A percentile compares a stretch with the other conserved stretches of the same genome.
Evolutionary conservation across 2,888 invertebrate species (phyloP).

Genomic region (Strigamia crassipes): DNA sequence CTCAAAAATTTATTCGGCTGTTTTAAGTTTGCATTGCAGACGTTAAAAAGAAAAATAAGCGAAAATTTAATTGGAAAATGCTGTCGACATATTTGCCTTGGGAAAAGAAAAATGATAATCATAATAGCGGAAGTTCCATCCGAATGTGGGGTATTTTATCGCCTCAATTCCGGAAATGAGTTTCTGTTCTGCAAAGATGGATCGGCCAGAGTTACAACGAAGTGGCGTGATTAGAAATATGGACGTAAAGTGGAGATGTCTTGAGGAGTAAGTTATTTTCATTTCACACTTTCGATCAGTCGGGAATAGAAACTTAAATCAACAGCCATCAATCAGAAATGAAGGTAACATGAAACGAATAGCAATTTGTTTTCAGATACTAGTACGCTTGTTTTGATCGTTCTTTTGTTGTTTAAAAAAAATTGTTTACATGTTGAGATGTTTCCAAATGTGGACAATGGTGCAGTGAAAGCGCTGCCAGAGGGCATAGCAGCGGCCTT

Average conservation of each 20-base stretch:
- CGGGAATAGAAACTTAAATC: not conserved
- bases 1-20: not conserved
- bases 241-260: not conserved
- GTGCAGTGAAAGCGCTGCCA: not conserved
- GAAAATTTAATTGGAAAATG: not conserved
- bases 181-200: not conserved
- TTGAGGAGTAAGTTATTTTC: not conserved
- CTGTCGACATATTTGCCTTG: not conserved
- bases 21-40: not conserved
- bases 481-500: slow-evolving; percentile 5
- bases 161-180: slow-evolving; percentile 5
- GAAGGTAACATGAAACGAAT: no score
- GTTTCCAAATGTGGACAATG: not conserved
- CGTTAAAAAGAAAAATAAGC: not conserved
- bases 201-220: not conserved
- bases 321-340: not conserved
- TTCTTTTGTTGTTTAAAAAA: not conserved
- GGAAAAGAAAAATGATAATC: slow-evolving; percentile 15
- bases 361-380: no score
- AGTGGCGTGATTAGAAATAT: not conserved
- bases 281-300: not conserved
- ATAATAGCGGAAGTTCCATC: not conserved
- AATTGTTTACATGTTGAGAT: not conserved
- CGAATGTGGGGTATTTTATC: not conserved
- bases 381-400: no score